Percentiles rank a stretch among this genome's conserved stretches.
phyloP scores from a whole-genome alignment of 1,140 invertebrate genomes.

The Muscidifurax raptorellus region DNA sequence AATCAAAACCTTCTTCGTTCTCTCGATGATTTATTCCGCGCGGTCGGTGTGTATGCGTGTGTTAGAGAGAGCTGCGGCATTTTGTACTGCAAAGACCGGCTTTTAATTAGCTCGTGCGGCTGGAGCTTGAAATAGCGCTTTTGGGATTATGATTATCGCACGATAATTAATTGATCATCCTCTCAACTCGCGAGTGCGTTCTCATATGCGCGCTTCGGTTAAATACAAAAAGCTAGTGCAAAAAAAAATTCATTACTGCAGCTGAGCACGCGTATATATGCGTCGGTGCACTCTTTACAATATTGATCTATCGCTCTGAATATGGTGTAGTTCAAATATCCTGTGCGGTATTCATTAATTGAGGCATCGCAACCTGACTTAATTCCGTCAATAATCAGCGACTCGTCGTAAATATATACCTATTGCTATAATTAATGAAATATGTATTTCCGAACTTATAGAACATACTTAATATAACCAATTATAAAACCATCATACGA shows the following conservation, averaged over 20 bases:
- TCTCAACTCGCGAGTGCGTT: not conserved
- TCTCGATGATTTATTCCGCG: conserved; percentile 9
- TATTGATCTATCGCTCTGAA: not conserved
- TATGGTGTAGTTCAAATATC: not conserved
- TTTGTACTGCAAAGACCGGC: not conserved
- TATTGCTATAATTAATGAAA: not conserved
- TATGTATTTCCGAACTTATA: too few species aligned
- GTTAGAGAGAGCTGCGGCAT: not conserved
- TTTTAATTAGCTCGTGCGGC: conserved; percentile 35
- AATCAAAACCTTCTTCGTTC: conserved; percentile 24
- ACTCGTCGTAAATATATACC: not conserved
- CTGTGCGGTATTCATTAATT: not conserved
- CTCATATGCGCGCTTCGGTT: not conserved
- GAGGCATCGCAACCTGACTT: not conserved
- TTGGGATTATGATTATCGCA: not conserved
- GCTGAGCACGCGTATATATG: not conserved
- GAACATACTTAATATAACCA: too few species aligned
- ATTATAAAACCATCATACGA: too few species aligned
- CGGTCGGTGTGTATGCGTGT: too few species aligned
- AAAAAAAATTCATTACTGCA: not conserved
- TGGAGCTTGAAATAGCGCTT: not conserved
- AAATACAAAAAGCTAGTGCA: not conserved
- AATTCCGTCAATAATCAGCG: not conserved
- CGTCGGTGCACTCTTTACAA: not conserved
- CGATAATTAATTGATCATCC: not conserved